phyloP scores from a whole-genome alignment of 2,113 vertebrate species.

The Monarcha castaneiventris region DNA sequence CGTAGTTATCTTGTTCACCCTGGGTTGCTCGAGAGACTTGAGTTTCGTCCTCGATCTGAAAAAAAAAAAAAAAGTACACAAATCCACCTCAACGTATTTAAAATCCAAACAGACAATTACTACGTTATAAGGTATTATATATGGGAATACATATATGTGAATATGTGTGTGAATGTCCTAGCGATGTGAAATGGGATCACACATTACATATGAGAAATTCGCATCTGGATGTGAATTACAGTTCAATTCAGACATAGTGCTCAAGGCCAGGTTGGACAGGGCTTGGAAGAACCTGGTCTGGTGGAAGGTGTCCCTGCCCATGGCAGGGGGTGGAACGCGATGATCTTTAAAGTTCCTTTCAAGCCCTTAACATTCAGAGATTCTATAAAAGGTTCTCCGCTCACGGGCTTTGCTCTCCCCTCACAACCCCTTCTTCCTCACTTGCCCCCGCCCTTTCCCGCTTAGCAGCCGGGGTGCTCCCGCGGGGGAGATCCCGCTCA shows the following conservation, averaged over 20 bases:
- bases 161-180: background rate
- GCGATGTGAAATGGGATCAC: background rate
- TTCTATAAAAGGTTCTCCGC: background rate
- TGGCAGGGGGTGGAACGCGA: background rate
- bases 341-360: background rate
- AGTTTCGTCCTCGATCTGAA: constrained; percentile 94
- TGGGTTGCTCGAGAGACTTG: constrained; percentile 94
- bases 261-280: background rate
- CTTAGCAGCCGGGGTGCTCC: background rate
- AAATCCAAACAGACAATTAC: background rate
- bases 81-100: background rate
- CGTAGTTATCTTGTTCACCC: constrained; percentile 96
- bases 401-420: background rate
- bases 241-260: background rate
- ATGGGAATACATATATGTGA: background rate
- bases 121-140: background rate
- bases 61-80: background rate
- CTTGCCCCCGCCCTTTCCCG: background rate
- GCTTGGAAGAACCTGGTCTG: background rate
- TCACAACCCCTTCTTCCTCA: too few species aligned
- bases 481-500: rapidly evolving
- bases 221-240: background rate
- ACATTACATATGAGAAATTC: background rate
- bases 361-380: background rate
- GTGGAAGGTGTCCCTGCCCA: background rate